These are phyloP conservation scores for Hippotragus niger DNA, from an alignment of 2,113 vertebrate genomes.

Conservation along the genomic window DNA sequence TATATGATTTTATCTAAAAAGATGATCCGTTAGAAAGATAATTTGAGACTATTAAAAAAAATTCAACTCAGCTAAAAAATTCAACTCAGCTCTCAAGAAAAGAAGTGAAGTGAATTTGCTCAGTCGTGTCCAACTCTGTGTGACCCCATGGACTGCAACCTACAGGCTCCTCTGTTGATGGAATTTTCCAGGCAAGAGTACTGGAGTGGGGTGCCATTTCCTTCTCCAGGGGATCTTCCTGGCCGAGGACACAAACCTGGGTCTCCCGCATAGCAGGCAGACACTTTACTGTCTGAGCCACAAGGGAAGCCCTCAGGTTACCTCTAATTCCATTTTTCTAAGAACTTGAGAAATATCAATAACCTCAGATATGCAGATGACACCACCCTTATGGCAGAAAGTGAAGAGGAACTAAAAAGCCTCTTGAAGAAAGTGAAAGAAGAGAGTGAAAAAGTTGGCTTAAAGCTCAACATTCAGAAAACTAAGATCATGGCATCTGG, in stretches of 20 bases:
- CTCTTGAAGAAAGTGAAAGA: no score
- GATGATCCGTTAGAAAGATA: not conserved
- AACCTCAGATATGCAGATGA: no score
- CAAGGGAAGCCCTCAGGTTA: not conserved
- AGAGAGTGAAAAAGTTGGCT: no score
- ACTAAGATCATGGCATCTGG: no score
- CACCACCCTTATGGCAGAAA: no score
- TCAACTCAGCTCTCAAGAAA: not conserved
- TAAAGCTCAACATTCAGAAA: no score
- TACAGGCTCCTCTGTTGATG: not conserved
- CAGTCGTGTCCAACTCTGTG: not conserved
- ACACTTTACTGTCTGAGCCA: fast-evolving
- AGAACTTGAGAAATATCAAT: not conserved
- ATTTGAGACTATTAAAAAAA: not conserved
- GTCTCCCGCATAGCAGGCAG: fast-evolving
- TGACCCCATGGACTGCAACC: not conserved
- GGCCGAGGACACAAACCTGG: fast-evolving
- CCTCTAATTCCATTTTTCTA: not conserved
- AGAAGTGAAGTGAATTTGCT: not conserved
- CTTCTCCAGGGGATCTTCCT: not conserved
- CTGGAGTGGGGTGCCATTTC: not conserved
- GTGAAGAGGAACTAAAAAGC: no score
- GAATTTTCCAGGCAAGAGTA: not conserved
- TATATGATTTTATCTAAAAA: not conserved
- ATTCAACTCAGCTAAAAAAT: not conserved